phyloP scores from a whole-genome alignment of 1,140 invertebrate species.

The Orius insidiosus region DNA sequence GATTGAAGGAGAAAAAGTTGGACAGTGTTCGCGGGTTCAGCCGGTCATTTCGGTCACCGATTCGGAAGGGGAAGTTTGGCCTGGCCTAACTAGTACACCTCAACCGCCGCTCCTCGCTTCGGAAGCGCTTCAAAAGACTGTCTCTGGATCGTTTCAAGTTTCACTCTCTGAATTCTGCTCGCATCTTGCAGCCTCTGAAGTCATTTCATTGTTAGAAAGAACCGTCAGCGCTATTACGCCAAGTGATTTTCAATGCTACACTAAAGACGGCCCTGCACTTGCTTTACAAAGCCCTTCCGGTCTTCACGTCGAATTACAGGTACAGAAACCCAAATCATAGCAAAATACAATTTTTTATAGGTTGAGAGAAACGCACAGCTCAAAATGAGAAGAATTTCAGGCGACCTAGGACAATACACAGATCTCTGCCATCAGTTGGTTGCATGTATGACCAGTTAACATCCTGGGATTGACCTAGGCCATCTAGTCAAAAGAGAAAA shows the following conservation, averaged over 20 bases:
- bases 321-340: too few species aligned
- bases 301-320: constrained; percentile 14
- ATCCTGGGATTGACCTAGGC: constrained; percentile 1
- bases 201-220: constrained; percentile 64
- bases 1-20: too few species aligned
- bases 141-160: constrained; percentile 38
- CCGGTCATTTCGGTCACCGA: constrained; percentile 18
- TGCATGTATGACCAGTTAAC: constrained; percentile 50
- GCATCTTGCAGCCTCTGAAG: constrained; percentile 41
- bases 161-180: constrained; percentile 63
- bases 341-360: too few species aligned
- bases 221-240: constrained; percentile 63
- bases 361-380: constrained; percentile 52
- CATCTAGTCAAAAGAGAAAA: too few species aligned
- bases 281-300: constrained; percentile 20
- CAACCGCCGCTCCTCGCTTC: constrained; percentile 14
- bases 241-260: constrained; percentile 43
- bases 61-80: constrained; percentile 11
- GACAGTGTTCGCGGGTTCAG: neutral
- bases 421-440: constrained; percentile 81
- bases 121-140: constrained; percentile 26
- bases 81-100: neutral
- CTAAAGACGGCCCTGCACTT: constrained; percentile 17
- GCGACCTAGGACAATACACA: constrained; percentile 76
- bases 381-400: constrained; percentile 77